phyloP scores from a whole-genome alignment of 35 echinoderm and acorn worm genomes.

The Patiria miniata region DNA sequence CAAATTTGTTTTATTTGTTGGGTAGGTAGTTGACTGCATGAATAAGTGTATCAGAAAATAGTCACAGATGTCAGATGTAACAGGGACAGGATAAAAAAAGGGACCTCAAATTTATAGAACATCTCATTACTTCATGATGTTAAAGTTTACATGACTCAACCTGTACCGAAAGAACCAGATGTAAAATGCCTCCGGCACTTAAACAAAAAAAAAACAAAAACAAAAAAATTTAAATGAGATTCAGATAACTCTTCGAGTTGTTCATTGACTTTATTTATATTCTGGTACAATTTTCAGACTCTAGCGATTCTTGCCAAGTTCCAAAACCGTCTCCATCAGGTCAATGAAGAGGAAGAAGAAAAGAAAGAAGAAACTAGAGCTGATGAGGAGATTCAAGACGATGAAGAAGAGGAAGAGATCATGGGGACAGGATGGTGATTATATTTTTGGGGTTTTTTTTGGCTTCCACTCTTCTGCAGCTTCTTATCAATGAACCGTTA shows the following conservation, averaged over 20 bases:
- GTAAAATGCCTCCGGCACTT: too few relatives aligned
- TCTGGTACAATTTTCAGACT: slow-evolving; percentile 54
- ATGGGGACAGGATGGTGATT: background rate
- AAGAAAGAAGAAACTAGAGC: slow-evolving; percentile 27
- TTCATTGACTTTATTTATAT: background rate
- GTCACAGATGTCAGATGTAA: too few relatives aligned
- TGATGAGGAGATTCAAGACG: slow-evolving; percentile 40
- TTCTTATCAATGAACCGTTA: too few relatives aligned
- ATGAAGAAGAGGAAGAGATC: slow-evolving; percentile 40
- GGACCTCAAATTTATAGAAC: too few relatives aligned
- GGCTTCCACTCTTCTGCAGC: background rate
- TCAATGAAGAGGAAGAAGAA: slow-evolving; percentile 30
- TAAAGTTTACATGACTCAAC: too few relatives aligned
- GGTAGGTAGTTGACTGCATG: too few relatives aligned
- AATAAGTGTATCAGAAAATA: too few relatives aligned
- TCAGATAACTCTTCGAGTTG: background rate
- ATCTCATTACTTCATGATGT: too few relatives aligned
- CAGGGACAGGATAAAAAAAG: too few relatives aligned
- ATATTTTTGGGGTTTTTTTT: background rate
- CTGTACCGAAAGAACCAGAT: too few relatives aligned
- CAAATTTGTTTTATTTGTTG: too few relatives aligned
- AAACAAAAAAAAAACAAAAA: too few relatives aligned
- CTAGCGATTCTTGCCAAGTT: slow-evolving; percentile 91
- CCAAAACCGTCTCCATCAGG: slow-evolving; percentile 76
- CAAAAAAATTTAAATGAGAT: background rate